These are phyloP conservation scores for Oncopodura yosiiana DNA, from an alignment of 1,140 invertebrate genomes.

Conservation along the genomic window DNA sequence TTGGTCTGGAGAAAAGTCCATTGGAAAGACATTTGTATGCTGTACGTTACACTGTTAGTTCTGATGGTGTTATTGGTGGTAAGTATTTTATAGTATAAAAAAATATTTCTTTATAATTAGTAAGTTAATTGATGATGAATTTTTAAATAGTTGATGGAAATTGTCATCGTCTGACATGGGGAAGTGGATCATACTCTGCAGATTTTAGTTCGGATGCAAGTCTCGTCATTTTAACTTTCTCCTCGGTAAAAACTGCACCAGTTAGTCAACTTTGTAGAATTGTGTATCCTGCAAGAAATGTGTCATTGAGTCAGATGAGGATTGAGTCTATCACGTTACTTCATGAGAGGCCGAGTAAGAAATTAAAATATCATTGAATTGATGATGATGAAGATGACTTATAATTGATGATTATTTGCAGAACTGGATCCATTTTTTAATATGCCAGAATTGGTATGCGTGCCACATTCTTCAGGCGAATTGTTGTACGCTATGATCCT, in stretches of 20 bases:
- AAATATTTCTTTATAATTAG: too few relatives aligned
- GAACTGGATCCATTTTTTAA: conserved; percentile 50
- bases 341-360: conserved; percentile 50
- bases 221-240: conserved; percentile 73
- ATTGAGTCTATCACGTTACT: conserved; percentile 52
- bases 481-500: conserved; percentile 85
- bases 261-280: conserved; percentile 68
- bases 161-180: conserved; percentile 28
- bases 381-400: not conserved
- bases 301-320: too few relatives aligned
- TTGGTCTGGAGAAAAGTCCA: conserved; percentile 37
- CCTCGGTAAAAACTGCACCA: conserved; percentile 53
- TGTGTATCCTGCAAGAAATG: conserved; percentile 50
- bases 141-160: too few relatives aligned
- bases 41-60: conserved; percentile 28
- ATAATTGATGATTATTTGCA: conserved; percentile 19
- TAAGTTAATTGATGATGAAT: too few relatives aligned
- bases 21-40: conserved; percentile 40
- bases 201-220: conserved; percentile 54
- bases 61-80: conserved; percentile 26
- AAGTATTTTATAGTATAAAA: too few relatives aligned
- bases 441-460: conserved; percentile 62
- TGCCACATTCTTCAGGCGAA: conserved; percentile 57
- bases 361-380: not conserved
- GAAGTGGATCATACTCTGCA: conserved; percentile 33